Evolutionary conservation across 2,113 vertebrate genomes (phyloP).

Genomic region (Chascanopsetta lugubris): DNA sequence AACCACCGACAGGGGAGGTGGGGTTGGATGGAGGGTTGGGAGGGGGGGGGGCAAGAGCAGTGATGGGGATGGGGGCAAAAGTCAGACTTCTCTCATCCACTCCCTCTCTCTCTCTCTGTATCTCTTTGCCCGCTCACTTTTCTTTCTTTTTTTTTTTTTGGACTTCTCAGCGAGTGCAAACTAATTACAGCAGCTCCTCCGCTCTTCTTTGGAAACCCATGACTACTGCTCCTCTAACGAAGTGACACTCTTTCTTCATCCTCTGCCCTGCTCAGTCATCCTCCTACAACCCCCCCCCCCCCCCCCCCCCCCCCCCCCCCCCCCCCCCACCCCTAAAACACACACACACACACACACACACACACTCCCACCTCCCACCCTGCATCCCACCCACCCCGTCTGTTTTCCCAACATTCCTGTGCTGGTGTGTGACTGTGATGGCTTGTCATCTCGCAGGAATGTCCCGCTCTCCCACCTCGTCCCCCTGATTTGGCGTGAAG

Average conservation of each 20-base stretch:
- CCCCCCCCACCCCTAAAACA: too few relatives aligned
- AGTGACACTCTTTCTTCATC: conserved; percentile 74
- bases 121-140: conserved; percentile 27
- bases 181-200: conserved; percentile 60
- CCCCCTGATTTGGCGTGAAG: conserved; percentile 77
- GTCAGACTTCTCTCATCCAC: conserved; percentile 81
- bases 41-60: conserved; percentile 28
- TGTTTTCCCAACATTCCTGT: conserved; percentile 82
- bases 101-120: conserved; percentile 19
- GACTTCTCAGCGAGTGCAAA: conserved; percentile 54
- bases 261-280: conserved; percentile 40
- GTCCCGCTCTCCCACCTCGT: conserved; percentile 83
- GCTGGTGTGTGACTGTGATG: conserved; percentile 84
- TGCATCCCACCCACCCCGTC: conserved; percentile 65
- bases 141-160: conserved; percentile 2
- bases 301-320: conserved; percentile 58
- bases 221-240: conserved; percentile 73
- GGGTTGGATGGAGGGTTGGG: conserved; percentile 15
- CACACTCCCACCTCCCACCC: conserved; percentile 33
- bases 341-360: too few relatives aligned
- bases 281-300: conserved; percentile 23
- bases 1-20: conserved; percentile 80
- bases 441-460: conserved; percentile 84
- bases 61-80: conserved; percentile 59
- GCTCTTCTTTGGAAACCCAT: conserved; percentile 66